Conservation (phyloP, 2,888 invertebrate genomes). For the Belgica antarctica region DNA sequence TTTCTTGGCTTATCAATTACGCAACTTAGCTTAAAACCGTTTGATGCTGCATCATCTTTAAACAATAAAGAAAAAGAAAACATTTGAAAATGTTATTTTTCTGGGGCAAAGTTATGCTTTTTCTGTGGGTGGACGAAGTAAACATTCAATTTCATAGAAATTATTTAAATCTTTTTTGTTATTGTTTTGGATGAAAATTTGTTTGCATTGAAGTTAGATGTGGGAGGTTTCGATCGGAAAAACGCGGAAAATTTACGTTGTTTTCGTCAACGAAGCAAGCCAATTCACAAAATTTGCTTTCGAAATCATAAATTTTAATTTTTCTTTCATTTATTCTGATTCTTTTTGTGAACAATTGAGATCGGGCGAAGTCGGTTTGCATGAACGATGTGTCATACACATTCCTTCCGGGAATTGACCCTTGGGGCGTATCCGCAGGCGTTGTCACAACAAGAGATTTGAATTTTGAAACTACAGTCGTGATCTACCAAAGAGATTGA, state of each 20-base stretch:
- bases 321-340: no score
- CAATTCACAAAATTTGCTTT: background rate
- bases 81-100: background rate
- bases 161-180: background rate
- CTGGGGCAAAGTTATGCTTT: background rate
- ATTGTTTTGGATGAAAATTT: background rate
- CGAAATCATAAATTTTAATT: no score
- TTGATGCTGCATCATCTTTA: background rate
- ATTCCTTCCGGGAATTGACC: no score
- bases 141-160: slow-evolving; percentile 22
- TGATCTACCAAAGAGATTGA: no score
- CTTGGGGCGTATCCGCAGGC: no score
- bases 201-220: no score
- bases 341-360: no score
- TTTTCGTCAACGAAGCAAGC: background rate
- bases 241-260: slow-evolving; percentile 13
- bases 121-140: background rate
- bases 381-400: no score
- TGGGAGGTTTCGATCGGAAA: background rate
- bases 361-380: no score
- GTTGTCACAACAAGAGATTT: no score
- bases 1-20: background rate
- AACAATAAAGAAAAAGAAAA: background rate
- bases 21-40: background rate
- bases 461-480: no score